Evolutionary conservation across 2,113 vertebrate genomes (phyloP), one percentile per base, ranked within the genome.

Genomic region (Chloropsis cyanopogon): DNA sequence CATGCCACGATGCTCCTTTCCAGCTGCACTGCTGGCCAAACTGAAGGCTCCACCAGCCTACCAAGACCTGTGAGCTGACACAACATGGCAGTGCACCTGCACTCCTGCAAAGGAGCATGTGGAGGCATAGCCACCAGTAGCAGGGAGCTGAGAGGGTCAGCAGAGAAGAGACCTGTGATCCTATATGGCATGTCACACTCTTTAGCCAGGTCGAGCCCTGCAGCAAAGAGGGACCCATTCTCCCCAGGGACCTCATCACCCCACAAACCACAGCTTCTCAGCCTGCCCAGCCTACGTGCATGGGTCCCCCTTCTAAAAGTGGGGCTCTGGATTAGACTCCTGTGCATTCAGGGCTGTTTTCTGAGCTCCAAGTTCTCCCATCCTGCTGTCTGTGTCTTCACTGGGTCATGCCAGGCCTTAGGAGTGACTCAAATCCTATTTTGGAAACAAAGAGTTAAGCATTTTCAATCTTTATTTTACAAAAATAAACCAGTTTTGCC

Each of bases 401-500:
- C 17, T n/a, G 29, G 42, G 47, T 73, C n/a, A 69, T 6, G 16
- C 11, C 1, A 0, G 47, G 31, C 35, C n/a, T 80, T 44, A 75
- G 47, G 23, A 46, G 29, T 50, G n/a, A 47, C 31, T 77, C 41
- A 71, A 12, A n/a, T 39, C 70, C 80, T 63, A 39, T 70, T 83
- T 92, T 65, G 23, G 35, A 94, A 92, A 94, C 53, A 86, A 88
- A 73, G 56, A 78, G 5, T 65, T 73, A 91, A 86, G n/a, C 56
- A 59, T 90, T 93, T 97, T 93, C 28, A 80, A 90, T 61, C 86
- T 97, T 97, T 97, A 97, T 97, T 97, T 95, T 94, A 90, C 53
- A 96, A 97, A 97, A 95, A 92, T 93, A 95, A 89, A 96, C 41
- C 54, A 92, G 12, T 94, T 92, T 93, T 81, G 46, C 50, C 24